Conservation (phyloP, 2,797 vertebrate species). For the Garrulus glandarius region DNA sequence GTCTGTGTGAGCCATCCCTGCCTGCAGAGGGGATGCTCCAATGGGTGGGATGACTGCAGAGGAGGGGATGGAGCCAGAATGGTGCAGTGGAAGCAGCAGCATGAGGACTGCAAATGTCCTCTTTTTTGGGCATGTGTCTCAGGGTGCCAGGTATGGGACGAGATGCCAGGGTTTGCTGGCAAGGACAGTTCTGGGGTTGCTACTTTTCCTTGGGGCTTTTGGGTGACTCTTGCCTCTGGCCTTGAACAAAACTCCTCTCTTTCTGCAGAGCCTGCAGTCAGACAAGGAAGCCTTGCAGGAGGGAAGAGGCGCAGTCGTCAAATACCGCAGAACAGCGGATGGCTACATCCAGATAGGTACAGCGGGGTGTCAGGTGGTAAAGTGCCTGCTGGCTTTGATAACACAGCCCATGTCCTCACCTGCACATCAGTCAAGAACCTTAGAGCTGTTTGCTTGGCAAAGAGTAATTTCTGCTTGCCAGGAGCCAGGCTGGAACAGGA, state of each 20-base stretch:
- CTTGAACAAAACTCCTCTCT: not conserved
- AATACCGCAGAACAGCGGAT: slow-evolving; percentile 88
- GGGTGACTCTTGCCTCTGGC: not conserved
- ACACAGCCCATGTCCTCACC: not conserved
- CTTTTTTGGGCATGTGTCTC: not conserved
- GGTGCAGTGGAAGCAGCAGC: not conserved
- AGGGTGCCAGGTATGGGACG: accelerated
- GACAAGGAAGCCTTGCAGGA: slow-evolving; percentile 94
- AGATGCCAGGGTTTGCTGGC: not conserved
- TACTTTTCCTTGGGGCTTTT: not conserved
- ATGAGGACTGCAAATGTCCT: not conserved
- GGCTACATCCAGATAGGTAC: slow-evolving; percentile 95
- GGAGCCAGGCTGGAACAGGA: not conserved
- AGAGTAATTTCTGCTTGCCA: not conserved
- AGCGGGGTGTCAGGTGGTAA: not conserved
- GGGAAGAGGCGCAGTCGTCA: slow-evolving; percentile 81
- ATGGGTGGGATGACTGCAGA: not conserved
- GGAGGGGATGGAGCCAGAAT: not conserved
- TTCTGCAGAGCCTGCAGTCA: slow-evolving; percentile 88
- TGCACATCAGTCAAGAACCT: not conserved
- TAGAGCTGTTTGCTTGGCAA: not conserved
- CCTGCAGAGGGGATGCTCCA: not conserved
- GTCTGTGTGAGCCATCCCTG: not conserved
- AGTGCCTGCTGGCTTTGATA: not conserved
- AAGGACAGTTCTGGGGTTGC: not conserved